These are phyloP conservation scores for Actinopyga echinites DNA, from an alignment of 53 echinoderm and acorn worm genomes.

Conservation along the genomic window DNA sequence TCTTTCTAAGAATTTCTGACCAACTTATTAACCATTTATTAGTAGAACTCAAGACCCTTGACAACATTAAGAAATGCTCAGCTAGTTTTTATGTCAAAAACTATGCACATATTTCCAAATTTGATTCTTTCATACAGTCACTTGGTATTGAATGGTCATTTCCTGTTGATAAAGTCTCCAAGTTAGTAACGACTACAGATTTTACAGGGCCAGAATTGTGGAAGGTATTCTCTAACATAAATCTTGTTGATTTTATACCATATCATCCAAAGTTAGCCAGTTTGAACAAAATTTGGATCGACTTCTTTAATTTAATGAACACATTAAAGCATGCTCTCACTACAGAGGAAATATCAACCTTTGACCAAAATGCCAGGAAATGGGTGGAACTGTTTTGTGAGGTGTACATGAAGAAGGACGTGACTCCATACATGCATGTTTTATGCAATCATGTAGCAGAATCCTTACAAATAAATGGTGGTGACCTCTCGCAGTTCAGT, in stretches of 20 bases:
- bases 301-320: background rate
- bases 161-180: background rate
- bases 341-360: background rate
- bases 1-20: constrained; percentile 11
- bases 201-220: constrained; percentile 25
- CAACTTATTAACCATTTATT: constrained; percentile 16
- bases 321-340: too few relatives aligned
- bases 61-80: background rate
- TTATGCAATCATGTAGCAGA: constrained; percentile 5
- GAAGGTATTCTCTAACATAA: background rate
- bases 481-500: background rate
- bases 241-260: background rate
- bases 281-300: background rate
- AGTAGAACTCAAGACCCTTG: background rate
- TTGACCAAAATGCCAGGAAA: background rate
- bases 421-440: constrained; percentile 47
- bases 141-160: constrained; percentile 4
- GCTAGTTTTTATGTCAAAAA: background rate
- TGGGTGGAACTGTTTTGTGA: constrained; percentile 28
- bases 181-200: background rate
- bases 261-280: background rate
- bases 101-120: background rate
- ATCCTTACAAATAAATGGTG: constrained; percentile 8
- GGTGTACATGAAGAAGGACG: constrained; percentile 38
- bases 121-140: constrained; percentile 3